These are phyloP conservation scores for Danio jaintianensis DNA, from an alignment of 2,797 vertebrate genomes.

Conservation along the genomic window DNA sequence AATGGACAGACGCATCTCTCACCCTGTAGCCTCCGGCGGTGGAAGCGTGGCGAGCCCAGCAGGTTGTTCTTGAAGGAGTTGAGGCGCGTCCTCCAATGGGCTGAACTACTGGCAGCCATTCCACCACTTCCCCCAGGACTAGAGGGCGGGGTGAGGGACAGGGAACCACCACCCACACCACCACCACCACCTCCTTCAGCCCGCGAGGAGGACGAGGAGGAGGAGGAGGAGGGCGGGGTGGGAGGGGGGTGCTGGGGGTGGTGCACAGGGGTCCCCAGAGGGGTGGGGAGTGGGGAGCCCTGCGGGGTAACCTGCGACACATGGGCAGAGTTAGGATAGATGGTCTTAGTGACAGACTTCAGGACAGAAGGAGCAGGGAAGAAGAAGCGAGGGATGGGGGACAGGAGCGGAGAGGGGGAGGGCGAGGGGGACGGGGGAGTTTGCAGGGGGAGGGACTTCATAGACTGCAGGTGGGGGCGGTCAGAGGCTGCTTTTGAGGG, in stretches of 20 bases:
- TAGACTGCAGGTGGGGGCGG: slow-evolving; percentile 83
- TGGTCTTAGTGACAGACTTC: slow-evolving; percentile 81
- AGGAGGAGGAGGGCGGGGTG: slow-evolving; percentile 86
- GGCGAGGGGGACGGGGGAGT: slow-evolving; percentile 79
- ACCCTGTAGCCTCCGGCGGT: slow-evolving; percentile 94
- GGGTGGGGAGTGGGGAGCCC: slow-evolving; percentile 88
- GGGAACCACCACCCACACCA: slow-evolving; percentile 76
- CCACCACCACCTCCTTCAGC: slow-evolving; percentile 77
- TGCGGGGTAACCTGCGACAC: slow-evolving; percentile 87
- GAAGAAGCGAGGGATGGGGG: slow-evolving; percentile 82
- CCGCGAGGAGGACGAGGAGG: slow-evolving; percentile 86
- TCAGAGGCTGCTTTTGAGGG: slow-evolving; percentile 85
- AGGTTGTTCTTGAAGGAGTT: slow-evolving; percentile 95
- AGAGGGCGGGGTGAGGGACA: slow-evolving; percentile 86
- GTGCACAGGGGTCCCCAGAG: slow-evolving; percentile 90
- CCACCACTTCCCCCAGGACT: slow-evolving; percentile 81
- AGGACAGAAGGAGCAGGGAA: slow-evolving; percentile 83
- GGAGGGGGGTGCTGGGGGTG: slow-evolving; percentile 83
- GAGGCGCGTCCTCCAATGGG: slow-evolving; percentile 91
- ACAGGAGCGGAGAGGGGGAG: slow-evolving; percentile 79
- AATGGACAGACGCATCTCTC: slow-evolving; percentile 28
- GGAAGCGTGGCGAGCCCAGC: slow-evolving; percentile 92
- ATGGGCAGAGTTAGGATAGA: slow-evolving; percentile 80
- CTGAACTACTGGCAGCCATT: slow-evolving; percentile 86
- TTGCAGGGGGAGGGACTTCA: slow-evolving; percentile 86